phyloP scores from a whole-genome alignment of 2,888 invertebrate species.

The Drosophila limbata region DNA sequence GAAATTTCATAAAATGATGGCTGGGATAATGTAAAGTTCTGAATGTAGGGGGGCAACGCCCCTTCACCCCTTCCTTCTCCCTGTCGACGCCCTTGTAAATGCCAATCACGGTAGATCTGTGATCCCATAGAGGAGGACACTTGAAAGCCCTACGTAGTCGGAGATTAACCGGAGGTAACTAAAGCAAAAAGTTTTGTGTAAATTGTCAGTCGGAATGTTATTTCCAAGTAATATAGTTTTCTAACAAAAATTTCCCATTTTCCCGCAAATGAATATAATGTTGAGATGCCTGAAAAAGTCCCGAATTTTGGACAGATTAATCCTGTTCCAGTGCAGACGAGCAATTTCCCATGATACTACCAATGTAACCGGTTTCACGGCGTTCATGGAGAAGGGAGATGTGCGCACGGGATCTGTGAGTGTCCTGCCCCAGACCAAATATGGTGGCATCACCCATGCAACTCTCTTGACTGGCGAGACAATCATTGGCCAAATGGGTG shows the following conservation, averaged over 20 bases:
- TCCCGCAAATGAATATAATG: constrained; percentile 17
- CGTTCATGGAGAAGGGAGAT: constrained; percentile 53
- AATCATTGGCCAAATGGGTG: constrained; percentile 68
- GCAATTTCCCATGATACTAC: background rate
- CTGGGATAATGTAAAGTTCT: too few species aligned
- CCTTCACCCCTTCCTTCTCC: too few species aligned
- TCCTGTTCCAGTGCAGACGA: background rate
- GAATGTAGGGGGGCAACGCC: too few species aligned
- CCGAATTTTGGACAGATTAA: background rate
- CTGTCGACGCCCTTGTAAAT: too few species aligned
- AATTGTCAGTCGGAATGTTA: constrained; percentile 7
- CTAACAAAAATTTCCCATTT: constrained; percentile 22
- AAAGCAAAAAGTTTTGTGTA: background rate
- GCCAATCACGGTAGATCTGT: too few species aligned
- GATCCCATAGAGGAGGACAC: too few species aligned
- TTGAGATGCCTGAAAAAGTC: constrained; percentile 3
- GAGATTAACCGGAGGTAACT: background rate
- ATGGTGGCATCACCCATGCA: constrained; percentile 73
- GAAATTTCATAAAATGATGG: too few species aligned
- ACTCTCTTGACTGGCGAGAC: constrained; percentile 68
- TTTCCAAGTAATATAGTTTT: constrained; percentile 11
- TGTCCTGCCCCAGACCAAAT: constrained; percentile 64
- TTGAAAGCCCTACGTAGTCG: background rate
- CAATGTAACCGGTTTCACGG: constrained; percentile 26
- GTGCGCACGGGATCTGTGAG: constrained; percentile 23